Evolutionary conservation across 2,888 invertebrate species (phyloP), one percentile per base, ranked within the genome.

Genomic region (Hydrotaea cyrtoneurina): DNA sequence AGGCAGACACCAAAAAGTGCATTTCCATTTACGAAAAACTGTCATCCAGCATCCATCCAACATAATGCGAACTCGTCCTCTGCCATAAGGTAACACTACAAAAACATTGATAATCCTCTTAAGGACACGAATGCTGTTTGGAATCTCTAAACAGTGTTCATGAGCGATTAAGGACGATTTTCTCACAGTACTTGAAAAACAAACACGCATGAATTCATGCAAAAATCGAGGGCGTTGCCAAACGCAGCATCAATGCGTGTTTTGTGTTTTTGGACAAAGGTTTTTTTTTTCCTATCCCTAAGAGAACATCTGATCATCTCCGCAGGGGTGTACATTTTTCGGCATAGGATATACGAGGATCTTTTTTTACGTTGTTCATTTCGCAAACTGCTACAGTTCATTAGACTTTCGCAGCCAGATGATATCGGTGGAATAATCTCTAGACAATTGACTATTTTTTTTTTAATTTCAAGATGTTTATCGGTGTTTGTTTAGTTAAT

Each of bases 91-190:
- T n/a, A n/a, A n/a, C n/a, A n/a, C n/a, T n/a, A n/a, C n/a, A 31
- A 66, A 66, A 66, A 66, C 66, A 66, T 39, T 43, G 7, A 19
- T 66, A 66, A 66, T 66, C 66, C 66, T 39, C 66, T 66, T 66
- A 64, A n/a, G 39, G 39, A 64, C 17, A 50, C 17, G 66, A 43
- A 39, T 39, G 21, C 39, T 36, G 17, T 64, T 36, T 59, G 66
- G 39, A 66, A 19, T 13, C 21, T 66, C 15, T 31, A 62, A n/a
- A 62, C 31, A 50, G 46, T 36, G n/a, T 55, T 55, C 17, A 72
- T 31, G 53, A 55, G 31, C 26, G 72, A 72, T 72, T 53, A 72
- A 53, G 53, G 31, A 8, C 53, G 31, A 31, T 55, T 72, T 72
- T 72, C 72, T 53, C 72, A 72, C 72, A 72, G 72, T 55, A 55